Evolutionary conservation across 2,113 vertebrate genomes (phyloP).

Genomic region (Catharus fuscescens): DNA sequence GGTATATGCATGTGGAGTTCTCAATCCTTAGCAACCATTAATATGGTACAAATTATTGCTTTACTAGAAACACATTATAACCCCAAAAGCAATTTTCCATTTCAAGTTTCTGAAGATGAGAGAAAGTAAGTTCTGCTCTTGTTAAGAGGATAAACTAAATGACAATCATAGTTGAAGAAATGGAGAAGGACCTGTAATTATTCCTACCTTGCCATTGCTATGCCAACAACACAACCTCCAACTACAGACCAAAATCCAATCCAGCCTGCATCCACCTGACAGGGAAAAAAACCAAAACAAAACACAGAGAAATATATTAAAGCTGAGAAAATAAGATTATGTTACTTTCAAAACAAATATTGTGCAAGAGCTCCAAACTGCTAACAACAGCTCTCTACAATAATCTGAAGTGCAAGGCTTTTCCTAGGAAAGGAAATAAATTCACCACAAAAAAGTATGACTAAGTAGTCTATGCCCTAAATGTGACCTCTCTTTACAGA

Average conservation of each 20-base stretch:
- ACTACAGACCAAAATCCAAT: slow-evolving; percentile 97
- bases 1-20: not conserved
- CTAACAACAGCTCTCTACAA: not conserved
- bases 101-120: not conserved
- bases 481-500: not conserved
- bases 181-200: not conserved
- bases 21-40: not conserved
- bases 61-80: not conserved
- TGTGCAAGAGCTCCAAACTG: not conserved
- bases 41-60: not conserved
- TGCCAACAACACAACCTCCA: slow-evolving; percentile 94
- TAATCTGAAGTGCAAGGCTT: not conserved
- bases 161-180: slow-evolving; percentile 4
- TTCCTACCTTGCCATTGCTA: slow-evolving; percentile 92
- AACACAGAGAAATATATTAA: not conserved
- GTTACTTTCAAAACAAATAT: not conserved
- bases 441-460: slow-evolving; percentile 23
- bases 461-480: not conserved
- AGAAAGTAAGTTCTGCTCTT: not conserved
- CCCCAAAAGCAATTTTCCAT: not conserved
- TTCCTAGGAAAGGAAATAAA: slow-evolving; percentile 23
- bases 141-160: slow-evolving; percentile 3
- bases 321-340: not conserved
- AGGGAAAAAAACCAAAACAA: not conserved
- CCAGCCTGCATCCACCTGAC: slow-evolving; percentile 95